Evolutionary conservation across 2,888 invertebrate genomes (phyloP), one percentile per base, ranked within the genome.

Genomic region (Neoscelio sp.): DNA sequence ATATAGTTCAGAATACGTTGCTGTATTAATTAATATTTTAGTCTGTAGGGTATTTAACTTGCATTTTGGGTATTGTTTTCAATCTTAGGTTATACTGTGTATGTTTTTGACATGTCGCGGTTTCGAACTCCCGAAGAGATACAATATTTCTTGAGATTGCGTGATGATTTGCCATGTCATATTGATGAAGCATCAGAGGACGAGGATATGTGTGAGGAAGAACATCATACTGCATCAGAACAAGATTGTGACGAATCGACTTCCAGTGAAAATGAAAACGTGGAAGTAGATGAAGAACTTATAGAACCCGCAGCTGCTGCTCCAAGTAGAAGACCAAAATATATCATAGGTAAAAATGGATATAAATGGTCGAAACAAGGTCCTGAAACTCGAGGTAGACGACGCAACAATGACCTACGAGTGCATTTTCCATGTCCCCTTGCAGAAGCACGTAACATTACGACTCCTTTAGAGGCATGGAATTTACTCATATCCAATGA

Each of bases 321-420:
- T 56, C 38, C 40, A 40, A 56, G 23, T 56, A 56, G 17, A 79
- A 78, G 58, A 50, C 35, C 15, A 65, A 67, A 40, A 67, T 67
- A 42, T 40, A 40, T 30, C n/a, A 20, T 40, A 15, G 38, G 56
- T 18, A 46, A 44, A 46, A 42, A 68, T 54, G 54, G 44, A 23
- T 28, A 68, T 23, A 68, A 54, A 26, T 68, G 68, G 56, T 68
- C 44, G 3, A 33, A 15, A 17, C 15, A 44, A 56, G 20, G 20
- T 54, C 46, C 68, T 30, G 46, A 68, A 46, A 15, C 46, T 54
- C 26, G 68, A 30, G 56, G 56, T 68, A 33, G 68, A 30, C 46
- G 15, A 54, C 18, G 44, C 10, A 44, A 30, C 23, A 4, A 20
- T 20, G 17, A 54, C 13, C n/a, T 52, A 54, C 40, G 44, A 23